Evolutionary conservation across 2,797 vertebrate genomes (phyloP).

Genomic region (Amphiprion clarkii): DNA sequence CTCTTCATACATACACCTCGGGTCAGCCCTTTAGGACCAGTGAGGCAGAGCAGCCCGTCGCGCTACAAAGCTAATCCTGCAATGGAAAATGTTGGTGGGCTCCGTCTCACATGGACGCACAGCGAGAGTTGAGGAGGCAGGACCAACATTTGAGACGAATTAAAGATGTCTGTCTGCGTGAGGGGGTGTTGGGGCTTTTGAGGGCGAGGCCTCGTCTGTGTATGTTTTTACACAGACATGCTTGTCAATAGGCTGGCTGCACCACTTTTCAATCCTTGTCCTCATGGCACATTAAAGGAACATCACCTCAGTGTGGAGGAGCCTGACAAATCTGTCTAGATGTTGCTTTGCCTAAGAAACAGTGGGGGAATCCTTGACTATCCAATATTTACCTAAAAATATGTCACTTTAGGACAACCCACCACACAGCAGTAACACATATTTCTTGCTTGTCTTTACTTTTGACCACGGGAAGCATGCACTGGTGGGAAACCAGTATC

Average conservation of each 20-base stretch:
- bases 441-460: not conserved
- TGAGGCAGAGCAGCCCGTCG: constrained; percentile 69
- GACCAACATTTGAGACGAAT: constrained; percentile 72
- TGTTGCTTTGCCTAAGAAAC: constrained; percentile 44
- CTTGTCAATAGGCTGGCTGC: constrained; percentile 67
- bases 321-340: constrained; percentile 40
- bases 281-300: constrained; percentile 58
- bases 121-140: constrained; percentile 68
- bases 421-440: not conserved
- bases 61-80: constrained; percentile 79
- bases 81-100: constrained; percentile 80
- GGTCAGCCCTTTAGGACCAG: constrained; percentile 65
- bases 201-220: constrained; percentile 29
- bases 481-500: constrained; percentile 59
- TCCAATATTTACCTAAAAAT: constrained; percentile 31
- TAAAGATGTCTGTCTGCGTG: constrained; percentile 54
- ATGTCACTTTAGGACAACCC: not conserved
- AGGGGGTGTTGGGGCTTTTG: constrained; percentile 9
- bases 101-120: constrained; percentile 76
- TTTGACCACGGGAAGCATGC: not conserved
- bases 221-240: constrained; percentile 64
- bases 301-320: constrained; percentile 61
- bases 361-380: constrained; percentile 18
- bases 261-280: constrained; percentile 63
- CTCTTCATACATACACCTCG: constrained; percentile 51